phyloP scores from a whole-genome alignment of 2,113 vertebrate species.

The Strix aluco region DNA sequence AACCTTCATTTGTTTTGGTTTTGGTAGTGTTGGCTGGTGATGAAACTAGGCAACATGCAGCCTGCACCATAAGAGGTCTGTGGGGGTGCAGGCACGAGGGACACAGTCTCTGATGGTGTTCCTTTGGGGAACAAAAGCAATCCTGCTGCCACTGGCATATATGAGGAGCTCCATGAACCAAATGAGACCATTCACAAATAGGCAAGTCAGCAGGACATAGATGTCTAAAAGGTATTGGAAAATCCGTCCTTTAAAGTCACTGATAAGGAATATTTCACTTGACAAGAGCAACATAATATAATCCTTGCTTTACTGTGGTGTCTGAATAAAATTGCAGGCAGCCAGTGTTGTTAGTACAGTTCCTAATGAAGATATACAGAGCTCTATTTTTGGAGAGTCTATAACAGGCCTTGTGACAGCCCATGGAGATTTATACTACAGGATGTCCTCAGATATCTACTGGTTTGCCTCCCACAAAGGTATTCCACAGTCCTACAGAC shows the following conservation, averaged over 20 bases:
- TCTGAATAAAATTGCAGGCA: background rate
- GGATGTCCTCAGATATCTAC: conserved; percentile 5
- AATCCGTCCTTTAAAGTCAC: background rate
- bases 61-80: background rate
- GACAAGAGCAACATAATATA: background rate
- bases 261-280: conserved; percentile 20
- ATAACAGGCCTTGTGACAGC: background rate
- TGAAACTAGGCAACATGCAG: background rate
- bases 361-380: conserved; percentile 57
- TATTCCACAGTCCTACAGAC: background rate
- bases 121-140: background rate
- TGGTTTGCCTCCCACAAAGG: conserved; percentile 22
- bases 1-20: background rate
- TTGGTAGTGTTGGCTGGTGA: background rate
- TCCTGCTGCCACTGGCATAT: background rate
- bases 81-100: accelerated
- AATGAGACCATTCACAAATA: background rate
- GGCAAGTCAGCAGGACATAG: background rate
- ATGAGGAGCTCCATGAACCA: background rate
- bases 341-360: background rate
- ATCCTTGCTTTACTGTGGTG: background rate
- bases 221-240: background rate
- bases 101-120: background rate
- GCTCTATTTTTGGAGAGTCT: conserved; percentile 42
- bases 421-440: conserved; percentile 38